Percentiles rank a stretch among this genome's conserved stretches.
Conservation (phyloP, 1,140 invertebrate genomes). For the Stegodyphus mimosarum region DNA sequence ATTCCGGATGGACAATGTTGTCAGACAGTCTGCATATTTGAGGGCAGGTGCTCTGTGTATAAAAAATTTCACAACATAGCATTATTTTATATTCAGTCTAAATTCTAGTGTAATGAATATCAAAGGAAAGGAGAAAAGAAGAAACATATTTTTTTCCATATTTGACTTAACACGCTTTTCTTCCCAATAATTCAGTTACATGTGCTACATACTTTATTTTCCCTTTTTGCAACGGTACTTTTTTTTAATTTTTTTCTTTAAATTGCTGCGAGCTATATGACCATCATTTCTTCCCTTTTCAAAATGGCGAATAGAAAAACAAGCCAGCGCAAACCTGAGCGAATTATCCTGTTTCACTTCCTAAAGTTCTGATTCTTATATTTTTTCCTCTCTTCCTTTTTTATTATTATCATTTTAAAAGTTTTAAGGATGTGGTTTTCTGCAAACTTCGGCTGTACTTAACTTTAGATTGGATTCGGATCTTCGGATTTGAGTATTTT, state of each 20-base stretch:
- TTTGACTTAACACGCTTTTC: no score
- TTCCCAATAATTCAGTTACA: no score
- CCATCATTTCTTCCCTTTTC: background rate
- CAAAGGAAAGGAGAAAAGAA: no score
- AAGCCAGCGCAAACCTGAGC: background rate
- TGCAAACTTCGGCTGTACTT: constrained; percentile 7
- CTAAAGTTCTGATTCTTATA: background rate
- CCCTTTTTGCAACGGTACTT: no score
- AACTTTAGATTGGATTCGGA: background rate
- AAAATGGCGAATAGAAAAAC: background rate
- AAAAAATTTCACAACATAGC: no score
- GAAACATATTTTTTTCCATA: no score
- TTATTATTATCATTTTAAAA: constrained; percentile 1
- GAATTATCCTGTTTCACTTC: constrained; percentile 4
- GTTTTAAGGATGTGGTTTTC: constrained; percentile 34
- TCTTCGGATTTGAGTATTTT: background rate
- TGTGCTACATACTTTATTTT: no score
- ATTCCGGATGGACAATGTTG: no score
- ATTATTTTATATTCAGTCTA: no score
- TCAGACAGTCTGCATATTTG: no score
- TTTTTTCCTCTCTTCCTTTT: background rate
- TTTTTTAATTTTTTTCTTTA: background rate
- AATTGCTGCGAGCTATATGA: background rate
- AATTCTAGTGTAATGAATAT: no score
- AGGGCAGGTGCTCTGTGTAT: no score